These are phyloP conservation scores for Muraenolepis orangiensis DNA, from an alignment of 2,797 vertebrate species.

Conservation along the genomic window DNA sequence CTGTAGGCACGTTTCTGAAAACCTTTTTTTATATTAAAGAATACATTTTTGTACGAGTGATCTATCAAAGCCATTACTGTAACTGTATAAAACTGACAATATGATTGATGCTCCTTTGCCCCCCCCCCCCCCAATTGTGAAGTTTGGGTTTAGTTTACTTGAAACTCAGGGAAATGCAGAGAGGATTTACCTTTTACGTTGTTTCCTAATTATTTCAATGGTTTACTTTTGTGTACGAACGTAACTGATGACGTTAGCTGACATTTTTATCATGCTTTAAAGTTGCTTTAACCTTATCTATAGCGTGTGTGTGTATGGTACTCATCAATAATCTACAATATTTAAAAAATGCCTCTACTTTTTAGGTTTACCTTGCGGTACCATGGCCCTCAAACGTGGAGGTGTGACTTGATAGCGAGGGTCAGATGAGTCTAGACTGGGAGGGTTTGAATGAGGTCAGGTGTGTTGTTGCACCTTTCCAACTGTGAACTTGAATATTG, in stretches of 20 bases:
- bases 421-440: not conserved
- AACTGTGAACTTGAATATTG: not conserved
- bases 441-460: not conserved
- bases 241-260: too few species aligned
- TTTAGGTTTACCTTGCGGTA: not conserved
- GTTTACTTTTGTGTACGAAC: too few species aligned
- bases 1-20: not conserved
- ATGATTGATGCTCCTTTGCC: slow-evolving; percentile 2
- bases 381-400: not conserved
- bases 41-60: slow-evolving; percentile 10
- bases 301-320: not conserved
- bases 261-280: not conserved
- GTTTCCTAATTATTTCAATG: not conserved
- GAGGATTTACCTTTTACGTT: not conserved
- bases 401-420: not conserved
- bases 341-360: too few species aligned
- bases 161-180: slow-evolving; percentile 68
- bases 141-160: slow-evolving; percentile 52
- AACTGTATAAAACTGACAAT: slow-evolving; percentile 26
- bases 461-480: not conserved
- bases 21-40: slow-evolving; percentile 25
- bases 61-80: slow-evolving; percentile 36
- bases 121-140: slow-evolving; percentile 18
- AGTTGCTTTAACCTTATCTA: too few species aligned
- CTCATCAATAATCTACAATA: not conserved